A percentile compares a stretch with the other conserved stretches of the same genome.
Conservation (phyloP, 2,113 vertebrate species). For the Chroicocephalus ridibundus region DNA sequence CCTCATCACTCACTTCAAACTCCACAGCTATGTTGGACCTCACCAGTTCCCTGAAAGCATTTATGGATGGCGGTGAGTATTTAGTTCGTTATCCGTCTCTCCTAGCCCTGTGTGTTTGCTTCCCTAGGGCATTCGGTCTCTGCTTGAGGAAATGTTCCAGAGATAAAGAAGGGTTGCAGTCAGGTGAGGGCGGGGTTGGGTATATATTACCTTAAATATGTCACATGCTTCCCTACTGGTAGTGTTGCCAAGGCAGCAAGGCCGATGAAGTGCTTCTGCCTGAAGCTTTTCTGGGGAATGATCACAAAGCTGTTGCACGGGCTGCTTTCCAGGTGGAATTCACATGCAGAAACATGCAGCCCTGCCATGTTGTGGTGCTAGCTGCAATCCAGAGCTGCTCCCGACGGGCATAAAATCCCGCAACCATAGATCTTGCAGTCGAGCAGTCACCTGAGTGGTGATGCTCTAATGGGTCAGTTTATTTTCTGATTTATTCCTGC, state of each 20-base stretch:
- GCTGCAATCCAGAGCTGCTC: neutral
- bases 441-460: neutral
- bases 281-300: conserved; percentile 31
- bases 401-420: neutral
- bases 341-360: conserved; percentile 35
- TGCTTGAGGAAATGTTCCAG: neutral
- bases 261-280: conserved; percentile 24
- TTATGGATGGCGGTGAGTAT: conserved; percentile 82
- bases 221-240: conserved; percentile 39
- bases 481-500: conserved; percentile 9
- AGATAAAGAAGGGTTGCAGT: conserved; percentile 14
- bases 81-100: neutral
- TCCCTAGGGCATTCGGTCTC: neutral
- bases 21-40: conserved; percentile 82
- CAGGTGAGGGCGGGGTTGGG: conserved; percentile 50
- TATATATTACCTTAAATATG: conserved; percentile 19
- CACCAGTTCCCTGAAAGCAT: conserved; percentile 83
- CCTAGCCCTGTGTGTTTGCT: neutral
- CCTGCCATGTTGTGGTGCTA: neutral
- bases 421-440: neutral
- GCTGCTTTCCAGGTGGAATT: conserved; percentile 43
- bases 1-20: conserved; percentile 75
- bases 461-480: neutral
- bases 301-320: neutral
- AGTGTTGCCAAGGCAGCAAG: conserved; percentile 54